These are phyloP conservation scores for Heliconius hortense DNA, from an alignment of 2,888 invertebrate genomes.

Conservation along the genomic window DNA sequence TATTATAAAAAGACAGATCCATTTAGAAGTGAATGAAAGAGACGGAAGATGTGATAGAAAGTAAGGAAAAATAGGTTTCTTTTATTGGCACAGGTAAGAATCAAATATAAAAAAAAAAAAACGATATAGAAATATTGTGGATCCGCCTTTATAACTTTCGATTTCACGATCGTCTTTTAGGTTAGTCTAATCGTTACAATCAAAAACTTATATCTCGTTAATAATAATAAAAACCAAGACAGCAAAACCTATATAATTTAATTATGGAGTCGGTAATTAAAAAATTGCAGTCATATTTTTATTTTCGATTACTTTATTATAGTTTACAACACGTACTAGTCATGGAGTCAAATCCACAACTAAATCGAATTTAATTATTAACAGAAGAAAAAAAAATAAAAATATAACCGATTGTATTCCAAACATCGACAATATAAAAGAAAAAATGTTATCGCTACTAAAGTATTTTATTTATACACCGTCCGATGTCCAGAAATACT, in stretches of 20 bases:
- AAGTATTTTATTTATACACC: slow-evolving; percentile 77
- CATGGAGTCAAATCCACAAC: background rate
- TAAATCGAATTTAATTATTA: background rate
- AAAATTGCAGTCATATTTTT: slow-evolving; percentile 19
- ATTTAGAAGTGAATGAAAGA: background rate
- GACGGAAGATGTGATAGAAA: background rate
- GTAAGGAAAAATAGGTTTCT: background rate
- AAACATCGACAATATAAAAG: slow-evolving; percentile 48
- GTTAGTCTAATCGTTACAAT: slow-evolving; percentile 8
- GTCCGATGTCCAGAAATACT: slow-evolving; percentile 72
- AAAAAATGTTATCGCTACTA: slow-evolving; percentile 65
- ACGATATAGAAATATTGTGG: background rate
- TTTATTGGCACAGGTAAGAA: slow-evolving; percentile 21
- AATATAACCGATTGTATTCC: slow-evolving; percentile 14
- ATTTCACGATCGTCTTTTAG: background rate
- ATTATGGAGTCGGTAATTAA: slow-evolving; percentile 13
- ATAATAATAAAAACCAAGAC: background rate
- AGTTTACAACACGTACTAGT: background rate
- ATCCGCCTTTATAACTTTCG: slow-evolving; percentile 14
- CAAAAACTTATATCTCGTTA: slow-evolving; percentile 7
- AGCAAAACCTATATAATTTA: background rate
- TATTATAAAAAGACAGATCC: slow-evolving; percentile 1
- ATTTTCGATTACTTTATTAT: slow-evolving; percentile 8
- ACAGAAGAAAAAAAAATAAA: slow-evolving; percentile 14
- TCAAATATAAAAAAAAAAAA: background rate